Conservation (phyloP, 2,797 vertebrate species). For the Amphiprion clarkii region DNA sequence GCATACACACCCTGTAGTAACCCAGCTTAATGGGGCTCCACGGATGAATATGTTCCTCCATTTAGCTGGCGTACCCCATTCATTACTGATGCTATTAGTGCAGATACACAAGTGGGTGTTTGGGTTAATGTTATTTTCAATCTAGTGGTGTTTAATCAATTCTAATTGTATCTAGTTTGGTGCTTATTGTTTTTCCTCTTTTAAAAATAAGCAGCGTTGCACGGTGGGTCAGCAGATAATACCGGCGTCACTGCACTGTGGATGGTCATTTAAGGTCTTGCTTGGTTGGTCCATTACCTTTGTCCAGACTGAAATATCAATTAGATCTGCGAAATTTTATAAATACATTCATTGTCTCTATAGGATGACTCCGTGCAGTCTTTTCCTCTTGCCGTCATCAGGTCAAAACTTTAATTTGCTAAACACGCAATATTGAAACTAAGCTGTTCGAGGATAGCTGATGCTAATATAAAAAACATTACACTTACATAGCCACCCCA, state of each 20-base stretch:
- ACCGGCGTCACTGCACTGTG: too few species aligned
- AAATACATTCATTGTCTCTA: too few species aligned
- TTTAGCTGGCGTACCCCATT: conserved; percentile 16
- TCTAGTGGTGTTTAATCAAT: conserved; percentile 8
- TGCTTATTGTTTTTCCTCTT: not conserved
- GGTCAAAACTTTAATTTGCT: too few species aligned
- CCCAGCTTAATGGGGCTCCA: conserved; percentile 49
- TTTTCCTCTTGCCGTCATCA: too few species aligned
- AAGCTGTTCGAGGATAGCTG: not conserved
- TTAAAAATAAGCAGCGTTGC: too few species aligned
- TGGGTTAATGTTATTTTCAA: not conserved
- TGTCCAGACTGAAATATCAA: too few species aligned
- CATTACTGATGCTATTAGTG: conserved; percentile 18
- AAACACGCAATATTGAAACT: not conserved
- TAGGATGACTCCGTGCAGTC: too few species aligned
- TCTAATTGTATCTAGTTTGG: not conserved
- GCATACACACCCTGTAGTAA: conserved; percentile 36
- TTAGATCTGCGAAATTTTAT: too few species aligned
- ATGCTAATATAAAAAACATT: not conserved
- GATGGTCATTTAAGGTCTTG: too few species aligned
- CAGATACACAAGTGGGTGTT: conserved; percentile 2
- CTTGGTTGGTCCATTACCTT: too few species aligned
- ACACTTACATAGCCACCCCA: not conserved
- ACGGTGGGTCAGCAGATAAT: too few species aligned
- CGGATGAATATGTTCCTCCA: conserved; percentile 42